Percentiles rank a stretch among this genome's conserved stretches.
Conservation (phyloP, 2,113 vertebrate species). For the Nanger granti region DNA sequence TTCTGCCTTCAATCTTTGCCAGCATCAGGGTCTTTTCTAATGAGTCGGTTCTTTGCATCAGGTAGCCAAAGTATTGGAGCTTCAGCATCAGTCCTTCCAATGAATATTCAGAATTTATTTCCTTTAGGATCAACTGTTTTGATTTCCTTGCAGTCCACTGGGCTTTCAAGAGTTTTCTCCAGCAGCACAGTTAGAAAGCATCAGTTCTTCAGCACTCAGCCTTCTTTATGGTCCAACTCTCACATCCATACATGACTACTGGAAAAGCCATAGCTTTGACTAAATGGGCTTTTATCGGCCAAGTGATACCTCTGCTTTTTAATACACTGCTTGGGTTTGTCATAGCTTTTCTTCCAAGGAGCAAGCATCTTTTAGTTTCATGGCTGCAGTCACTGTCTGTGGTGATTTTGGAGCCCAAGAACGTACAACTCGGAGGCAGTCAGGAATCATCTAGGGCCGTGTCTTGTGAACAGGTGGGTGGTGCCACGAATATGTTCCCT, state of each 20-base stretch:
- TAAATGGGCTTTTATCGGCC: neutral
- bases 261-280: neutral
- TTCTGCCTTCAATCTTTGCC: neutral
- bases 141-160: neutral
- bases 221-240: neutral
- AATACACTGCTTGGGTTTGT: neutral
- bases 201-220: neutral
- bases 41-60: neutral
- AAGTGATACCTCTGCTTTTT: neutral
- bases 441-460: neutral
- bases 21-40: neutral
- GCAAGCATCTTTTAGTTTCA: neutral
- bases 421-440: neutral
- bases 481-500: neutral
- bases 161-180: neutral
- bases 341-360: neutral
- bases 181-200: neutral
- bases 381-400: neutral
- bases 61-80: neutral
- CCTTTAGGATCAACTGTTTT: neutral
- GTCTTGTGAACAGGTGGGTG: neutral
- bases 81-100: neutral
- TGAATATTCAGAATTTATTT: neutral
- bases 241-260: neutral
- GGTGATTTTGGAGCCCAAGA: neutral